These are phyloP conservation scores for Eolophus roseicapilla DNA, from an alignment of 2,113 vertebrate genomes.

Conservation along the genomic window DNA sequence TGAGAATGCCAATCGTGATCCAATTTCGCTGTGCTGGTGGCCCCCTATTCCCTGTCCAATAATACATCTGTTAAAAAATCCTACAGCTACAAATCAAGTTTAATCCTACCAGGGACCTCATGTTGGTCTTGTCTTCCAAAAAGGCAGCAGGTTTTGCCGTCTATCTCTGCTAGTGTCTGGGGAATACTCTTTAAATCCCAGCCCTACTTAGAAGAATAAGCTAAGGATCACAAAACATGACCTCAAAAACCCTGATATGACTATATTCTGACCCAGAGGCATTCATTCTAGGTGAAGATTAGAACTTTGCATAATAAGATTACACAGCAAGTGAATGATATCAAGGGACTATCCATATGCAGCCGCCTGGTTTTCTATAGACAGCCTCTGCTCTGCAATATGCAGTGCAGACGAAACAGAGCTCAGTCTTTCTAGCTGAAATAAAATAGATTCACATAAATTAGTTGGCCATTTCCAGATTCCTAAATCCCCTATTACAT, in stretches of 20 bases:
- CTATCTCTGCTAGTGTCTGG: conserved; percentile 82
- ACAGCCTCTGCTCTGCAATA: conserved; percentile 80
- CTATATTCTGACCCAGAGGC: conserved; percentile 89
- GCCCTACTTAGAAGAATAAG: conserved; percentile 91
- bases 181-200: conserved; percentile 90
- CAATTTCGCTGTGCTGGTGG: conserved; percentile 89
- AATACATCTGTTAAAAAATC: conserved; percentile 94
- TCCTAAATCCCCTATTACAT: conserved; percentile 92
- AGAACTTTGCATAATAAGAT: conserved; percentile 99
- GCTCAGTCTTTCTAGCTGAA: conserved; percentile 81
- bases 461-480: conserved; percentile 88
- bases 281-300: conserved; percentile 99
- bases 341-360: conserved; percentile 99
- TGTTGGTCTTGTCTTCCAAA: conserved; percentile 90
- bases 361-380: conserved; percentile 95
- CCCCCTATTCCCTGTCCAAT: conserved; percentile 93
- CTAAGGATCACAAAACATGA: conserved; percentile 93
- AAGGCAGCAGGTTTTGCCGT: conserved; percentile 82
- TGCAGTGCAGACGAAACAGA: conserved; percentile 77
- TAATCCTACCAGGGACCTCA: conserved; percentile 93
- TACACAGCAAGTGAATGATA: conserved; percentile 99
- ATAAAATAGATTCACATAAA: conserved; percentile 90
- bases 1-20: conserved; percentile 88
- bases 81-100: conserved; percentile 94
- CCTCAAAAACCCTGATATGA: conserved; percentile 91